Base-by-base conservation (phyloP, 2,888 invertebrate species). In the Drosophila monieri region DNA sequence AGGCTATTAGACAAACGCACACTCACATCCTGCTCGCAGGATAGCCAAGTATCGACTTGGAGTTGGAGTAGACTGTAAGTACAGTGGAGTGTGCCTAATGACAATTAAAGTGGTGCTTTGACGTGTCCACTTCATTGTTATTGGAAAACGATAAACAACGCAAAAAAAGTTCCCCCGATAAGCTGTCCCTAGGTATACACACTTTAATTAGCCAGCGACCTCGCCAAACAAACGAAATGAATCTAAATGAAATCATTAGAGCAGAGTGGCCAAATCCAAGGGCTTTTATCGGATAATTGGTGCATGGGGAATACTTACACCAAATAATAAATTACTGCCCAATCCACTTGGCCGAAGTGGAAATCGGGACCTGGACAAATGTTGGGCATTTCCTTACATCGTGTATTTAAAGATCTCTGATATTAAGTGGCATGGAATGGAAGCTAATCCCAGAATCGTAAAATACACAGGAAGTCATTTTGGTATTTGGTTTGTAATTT, bases 211-310 rank as follows among this genome's bases (percentile, higher is more conserved):
- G 71, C 43, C 60, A 48, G 39, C 66, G 52, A 74, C 54, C 52
- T 37, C 23, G 48, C 52, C 51, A 73, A 72, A 65, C 68, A 69
- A 74, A 59, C 27, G 51, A 62, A 60, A 62, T 43, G 12, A 51
- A 62, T 49, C 62, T 27, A 74, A 78, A 84, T 84, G 78, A 80
- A 80, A 84, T 84, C 77, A 77, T 80, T 84, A 57, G 77, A 10
- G 43, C 60, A 21, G 37, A 57, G 62, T 54, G 68, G 49, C 55
- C 64, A 47, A 54, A 56, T 72, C 70, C 77, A 77, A 87, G 87
- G 77, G 77, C 73, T 76, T 74, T 85, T 85, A 84, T 88, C 85
- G 77, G 85, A 76, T 78, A 78, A 86, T 79, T 86, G 80, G 74
- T 74, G 69, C 72, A 53, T 69, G 78, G 87, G 85, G 87, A 84